Percentiles rank a stretch among this genome's conserved stretches.
Evolutionary conservation across 23 tunicate genomes (phyloP).

Genomic region (Ciona savignyi): DNA sequence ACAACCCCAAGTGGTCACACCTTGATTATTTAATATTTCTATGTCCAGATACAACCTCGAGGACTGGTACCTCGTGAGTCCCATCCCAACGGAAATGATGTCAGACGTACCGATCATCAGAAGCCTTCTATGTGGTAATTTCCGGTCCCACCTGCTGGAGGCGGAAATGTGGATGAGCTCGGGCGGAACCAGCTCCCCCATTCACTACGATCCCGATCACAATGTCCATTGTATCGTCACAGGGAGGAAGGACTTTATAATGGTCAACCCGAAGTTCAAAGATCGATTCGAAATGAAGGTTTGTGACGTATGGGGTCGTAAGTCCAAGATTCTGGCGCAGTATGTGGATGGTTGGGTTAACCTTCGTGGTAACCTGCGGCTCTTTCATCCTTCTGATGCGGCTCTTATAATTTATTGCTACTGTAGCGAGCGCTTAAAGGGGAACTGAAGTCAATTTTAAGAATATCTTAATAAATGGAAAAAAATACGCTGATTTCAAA

Average conservation of each 20-base stretch:
- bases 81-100: conserved; percentile 82
- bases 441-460: no score
- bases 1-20: no score
- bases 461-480: no score
- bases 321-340: no score
- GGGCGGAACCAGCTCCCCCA: conserved; percentile 78
- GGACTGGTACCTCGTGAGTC: conserved; percentile 92
- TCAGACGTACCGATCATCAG: conserved; percentile 41
- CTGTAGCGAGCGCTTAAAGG: no score
- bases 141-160: conserved; percentile 49
- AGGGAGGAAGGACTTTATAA: conserved; percentile 84
- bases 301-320: no score
- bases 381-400: no score
- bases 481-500: no score
- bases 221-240: conserved; percentile 68
- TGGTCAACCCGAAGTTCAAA: conserved; percentile 57
- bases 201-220: conserved; percentile 90
- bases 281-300: conserved; percentile 83
- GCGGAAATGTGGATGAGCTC: conserved; percentile 93
- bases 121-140: conserved; percentile 52
- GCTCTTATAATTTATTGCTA: no score
- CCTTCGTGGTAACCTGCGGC: no score
- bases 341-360: no score
- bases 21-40: no score
- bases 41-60: conserved; percentile 85